Percentiles rank a stretch among this genome's conserved stretches.
Conservation (phyloP, 2,888 invertebrate species). For the Branchipolynoe longqiensis region DNA sequence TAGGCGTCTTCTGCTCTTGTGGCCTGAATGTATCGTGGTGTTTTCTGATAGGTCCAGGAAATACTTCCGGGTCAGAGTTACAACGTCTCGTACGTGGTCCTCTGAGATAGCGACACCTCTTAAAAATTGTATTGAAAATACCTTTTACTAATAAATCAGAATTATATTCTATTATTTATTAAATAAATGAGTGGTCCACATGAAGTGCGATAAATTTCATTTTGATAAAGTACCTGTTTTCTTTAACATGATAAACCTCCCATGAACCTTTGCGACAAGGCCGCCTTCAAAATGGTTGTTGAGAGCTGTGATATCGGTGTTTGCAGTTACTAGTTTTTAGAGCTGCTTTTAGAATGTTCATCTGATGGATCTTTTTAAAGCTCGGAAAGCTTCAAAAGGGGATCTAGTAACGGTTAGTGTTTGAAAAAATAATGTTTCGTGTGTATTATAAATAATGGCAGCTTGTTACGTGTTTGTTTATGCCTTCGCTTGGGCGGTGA, state of each 20-base stretch:
- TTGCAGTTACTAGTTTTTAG: background rate
- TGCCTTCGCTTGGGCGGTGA: background rate
- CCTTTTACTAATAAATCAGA: background rate
- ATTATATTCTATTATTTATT: background rate
- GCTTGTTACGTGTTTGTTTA: background rate
- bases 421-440: background rate
- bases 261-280: background rate
- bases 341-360: background rate
- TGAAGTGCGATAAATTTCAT: too few species aligned
- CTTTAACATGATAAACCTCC: too few species aligned
- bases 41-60: conserved; percentile 25
- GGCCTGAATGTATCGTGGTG: conserved; percentile 20
- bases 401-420: background rate
- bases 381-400: background rate
- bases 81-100: conserved; percentile 6
- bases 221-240: background rate
- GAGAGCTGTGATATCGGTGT: background rate
- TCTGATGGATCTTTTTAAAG: background rate
- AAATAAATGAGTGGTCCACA: too few species aligned
- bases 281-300: conserved; percentile 25
- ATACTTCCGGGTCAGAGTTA: conserved; percentile 41
- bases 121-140: background rate
- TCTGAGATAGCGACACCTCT: background rate
- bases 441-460: background rate
- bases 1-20: conserved; percentile 20